Evolutionary conservation across 2,797 vertebrate genomes (phyloP).

Genomic region (Sebastes variabilis): DNA sequence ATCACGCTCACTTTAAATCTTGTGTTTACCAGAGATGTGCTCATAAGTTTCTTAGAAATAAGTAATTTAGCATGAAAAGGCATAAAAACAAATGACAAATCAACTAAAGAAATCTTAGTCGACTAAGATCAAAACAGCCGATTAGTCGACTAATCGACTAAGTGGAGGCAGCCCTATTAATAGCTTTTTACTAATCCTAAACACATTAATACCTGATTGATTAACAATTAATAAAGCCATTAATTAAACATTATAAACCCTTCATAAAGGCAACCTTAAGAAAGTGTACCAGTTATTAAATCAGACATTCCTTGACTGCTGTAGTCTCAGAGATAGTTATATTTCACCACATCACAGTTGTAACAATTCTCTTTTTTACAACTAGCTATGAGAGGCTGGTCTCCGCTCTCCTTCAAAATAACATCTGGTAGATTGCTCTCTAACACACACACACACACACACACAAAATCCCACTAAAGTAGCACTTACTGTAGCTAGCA

Average conservation of each 20-base stretch:
- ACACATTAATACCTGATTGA: neutral
- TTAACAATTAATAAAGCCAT: neutral
- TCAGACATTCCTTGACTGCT: neutral
- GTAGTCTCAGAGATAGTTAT: neutral
- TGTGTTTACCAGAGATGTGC: too few species aligned
- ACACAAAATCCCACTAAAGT: slow-evolving; percentile 5
- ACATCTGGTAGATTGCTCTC: slow-evolving; percentile 58
- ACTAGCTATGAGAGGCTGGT: slow-evolving; percentile 6
- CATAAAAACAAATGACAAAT: neutral
- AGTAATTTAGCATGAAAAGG: neutral
- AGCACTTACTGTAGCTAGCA: slow-evolving; percentile 5
- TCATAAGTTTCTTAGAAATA: neutral
- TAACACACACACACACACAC: slow-evolving; percentile 18
- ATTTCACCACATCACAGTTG: slow-evolving; percentile 11
- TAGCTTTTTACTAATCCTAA: neutral
- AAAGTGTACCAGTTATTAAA: neutral
- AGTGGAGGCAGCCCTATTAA: neutral
- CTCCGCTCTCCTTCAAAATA: slow-evolving; percentile 34
- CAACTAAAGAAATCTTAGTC: neutral
- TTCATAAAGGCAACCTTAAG: neutral
- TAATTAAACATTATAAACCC: neutral
- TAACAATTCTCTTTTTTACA: slow-evolving; percentile 23
- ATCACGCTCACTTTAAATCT: too few species aligned
- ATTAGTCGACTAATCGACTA: too few species aligned
- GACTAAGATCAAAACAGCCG: too few species aligned